Conservation (phyloP, 2,113 vertebrate species). For the Neolamprologus toae region DNA sequence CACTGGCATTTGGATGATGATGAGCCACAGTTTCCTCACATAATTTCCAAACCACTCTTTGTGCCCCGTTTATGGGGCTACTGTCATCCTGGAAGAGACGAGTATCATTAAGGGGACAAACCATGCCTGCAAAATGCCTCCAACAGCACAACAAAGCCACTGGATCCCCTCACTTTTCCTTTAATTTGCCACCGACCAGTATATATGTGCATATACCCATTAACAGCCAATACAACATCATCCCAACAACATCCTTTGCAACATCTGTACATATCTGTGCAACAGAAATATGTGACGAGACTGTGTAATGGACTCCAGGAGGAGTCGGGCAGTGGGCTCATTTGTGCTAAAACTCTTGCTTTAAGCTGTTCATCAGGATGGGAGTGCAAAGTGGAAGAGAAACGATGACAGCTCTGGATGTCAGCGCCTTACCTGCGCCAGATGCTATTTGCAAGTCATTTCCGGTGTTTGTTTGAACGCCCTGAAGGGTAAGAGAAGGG, state of each 20-base stretch:
- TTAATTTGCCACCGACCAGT: background rate
- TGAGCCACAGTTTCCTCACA: background rate
- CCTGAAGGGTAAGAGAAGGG: background rate
- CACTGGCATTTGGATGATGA: background rate
- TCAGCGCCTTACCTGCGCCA: slow-evolving; percentile 8
- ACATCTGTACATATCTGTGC: background rate
- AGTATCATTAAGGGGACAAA: background rate
- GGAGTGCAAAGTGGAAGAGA: background rate
- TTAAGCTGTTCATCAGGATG: background rate
- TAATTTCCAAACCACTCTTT: background rate
- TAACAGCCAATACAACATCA: background rate
- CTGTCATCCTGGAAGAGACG: rapidly evolving
- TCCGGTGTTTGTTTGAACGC: background rate
- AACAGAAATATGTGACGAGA: slow-evolving; percentile 1
- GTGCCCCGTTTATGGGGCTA: background rate
- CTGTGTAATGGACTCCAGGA: background rate
- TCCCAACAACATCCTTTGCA: background rate
- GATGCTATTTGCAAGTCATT: slow-evolving; percentile 14
- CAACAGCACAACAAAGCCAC: background rate
- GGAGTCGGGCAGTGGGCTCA: slow-evolving; percentile 45
- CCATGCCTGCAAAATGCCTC: background rate
- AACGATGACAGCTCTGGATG: background rate
- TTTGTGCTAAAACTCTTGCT: slow-evolving; percentile 50
- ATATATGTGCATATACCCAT: background rate
- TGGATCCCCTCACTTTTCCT: background rate